These are phyloP conservation scores for Pyrgilauda ruficollis DNA, from an alignment of 2,113 vertebrate genomes.

Conservation along the genomic window DNA sequence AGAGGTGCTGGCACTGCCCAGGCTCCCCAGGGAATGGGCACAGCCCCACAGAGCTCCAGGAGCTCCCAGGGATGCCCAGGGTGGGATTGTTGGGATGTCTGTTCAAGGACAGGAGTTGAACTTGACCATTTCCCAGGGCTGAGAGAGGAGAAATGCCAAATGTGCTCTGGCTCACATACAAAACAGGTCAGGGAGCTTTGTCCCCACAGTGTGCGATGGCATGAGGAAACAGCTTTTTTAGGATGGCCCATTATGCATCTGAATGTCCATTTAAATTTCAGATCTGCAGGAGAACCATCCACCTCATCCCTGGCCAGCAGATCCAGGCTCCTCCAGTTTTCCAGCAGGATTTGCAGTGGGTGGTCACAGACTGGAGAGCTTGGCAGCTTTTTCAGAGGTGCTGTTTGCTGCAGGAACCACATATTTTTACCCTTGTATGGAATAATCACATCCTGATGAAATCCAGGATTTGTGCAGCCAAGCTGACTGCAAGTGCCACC, in stretches of 20 bases:
- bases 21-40: background rate
- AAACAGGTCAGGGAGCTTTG: background rate
- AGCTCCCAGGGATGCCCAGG: background rate
- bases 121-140: background rate
- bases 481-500: background rate
- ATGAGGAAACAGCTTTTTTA: background rate
- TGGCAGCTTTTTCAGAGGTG: background rate
- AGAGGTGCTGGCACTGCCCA: background rate
- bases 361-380: background rate
- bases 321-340: background rate
- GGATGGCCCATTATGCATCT: background rate
- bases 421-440: background rate
- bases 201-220: background rate
- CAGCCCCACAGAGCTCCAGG: background rate
- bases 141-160: background rate
- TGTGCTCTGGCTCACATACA: accelerated
- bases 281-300: background rate
- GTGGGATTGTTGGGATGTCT: background rate
- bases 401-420: background rate
- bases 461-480: background rate
- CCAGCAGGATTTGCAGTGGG: background rate
- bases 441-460: background rate
- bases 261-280: background rate
- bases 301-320: accelerated
- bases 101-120: accelerated